Percentiles rank a stretch among this genome's conserved stretches.
phyloP scores from a whole-genome alignment of 1,140 invertebrate species.

The Hyposmocoma kahamanoa region DNA sequence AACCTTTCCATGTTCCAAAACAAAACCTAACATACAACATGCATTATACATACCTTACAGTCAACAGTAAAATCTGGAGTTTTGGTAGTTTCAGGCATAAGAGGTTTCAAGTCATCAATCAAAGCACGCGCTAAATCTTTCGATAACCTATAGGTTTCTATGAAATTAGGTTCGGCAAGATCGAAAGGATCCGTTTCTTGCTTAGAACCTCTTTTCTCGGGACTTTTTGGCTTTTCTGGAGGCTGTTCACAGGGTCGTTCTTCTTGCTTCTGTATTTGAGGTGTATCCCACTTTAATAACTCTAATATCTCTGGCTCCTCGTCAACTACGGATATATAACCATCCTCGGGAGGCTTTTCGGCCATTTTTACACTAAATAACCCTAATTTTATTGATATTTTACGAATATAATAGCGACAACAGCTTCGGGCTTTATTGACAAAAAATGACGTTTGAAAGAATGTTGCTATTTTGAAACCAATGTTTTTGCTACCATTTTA shows the following conservation, averaged over 20 bases:
- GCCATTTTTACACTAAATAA: constrained; percentile 40
- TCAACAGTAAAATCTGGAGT: constrained; percentile 61
- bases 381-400: not conserved
- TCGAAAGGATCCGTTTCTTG: constrained; percentile 51
- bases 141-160: constrained; percentile 48
- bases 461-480: too few relatives aligned
- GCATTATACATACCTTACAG: constrained; percentile 53
- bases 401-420: constrained; percentile 26
- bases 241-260: not conserved
- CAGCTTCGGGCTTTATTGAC: constrained; percentile 29
- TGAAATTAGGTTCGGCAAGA: constrained; percentile 45
- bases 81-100: constrained; percentile 59
- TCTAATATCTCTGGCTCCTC: constrained; percentile 63
- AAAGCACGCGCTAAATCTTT: constrained; percentile 54
- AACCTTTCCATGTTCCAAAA: too few relatives aligned
- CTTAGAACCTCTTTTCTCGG: constrained; percentile 43
- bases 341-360: constrained; percentile 58
- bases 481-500: too few relatives aligned
- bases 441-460: constrained; percentile 9
- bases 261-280: not conserved
- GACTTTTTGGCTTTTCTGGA: constrained; percentile 48
- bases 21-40: too few relatives aligned
- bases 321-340: constrained; percentile 63
- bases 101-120: constrained; percentile 52
- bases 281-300: constrained; percentile 56